Base-by-base conservation (phyloP, 2,797 vertebrate genomes). In the Gallinago nigripennis region DNA sequence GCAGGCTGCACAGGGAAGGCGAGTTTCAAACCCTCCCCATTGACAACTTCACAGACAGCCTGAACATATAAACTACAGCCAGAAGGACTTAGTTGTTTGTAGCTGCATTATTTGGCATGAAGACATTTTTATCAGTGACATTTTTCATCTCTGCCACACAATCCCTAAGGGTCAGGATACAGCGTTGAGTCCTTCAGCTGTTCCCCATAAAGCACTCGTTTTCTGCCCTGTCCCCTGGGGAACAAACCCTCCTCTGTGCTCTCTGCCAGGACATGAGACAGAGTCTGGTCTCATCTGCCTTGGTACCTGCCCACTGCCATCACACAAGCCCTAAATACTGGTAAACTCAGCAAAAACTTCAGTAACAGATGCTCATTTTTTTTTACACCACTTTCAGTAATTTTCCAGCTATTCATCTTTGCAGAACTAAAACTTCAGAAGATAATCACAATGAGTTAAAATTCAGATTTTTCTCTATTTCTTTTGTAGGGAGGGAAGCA, bases 371-470 rank as follows among this genome's bases (percentile, higher is more conserved):
- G 71, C 37, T 90, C 23, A 25, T 70, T 92, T 93, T 69, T 50
- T 46, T 56, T 82, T 20, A 58, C 33, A 19, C 51, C 65, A 64
- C 50, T 85, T 80, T 65, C 71, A 76, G 78, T 69, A 91, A 70
- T 84, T 80, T 94, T 86, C 46, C 41, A 79, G 48, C 77, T 84
- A 79, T 92, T 96, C 58, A 83, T 73, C 41, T 94, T 50, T 41
- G 39, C 66, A 86, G 61, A 43, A 79, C 86, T 70, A 33, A n/a
- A 16, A 25, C 33, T 3, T 45, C 21, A 16, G 19, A 81, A 84
- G 19, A 82, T 50, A 69, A 89, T 70, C 24, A 50, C 15, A 73
- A 61, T 3, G 31, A 88, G 53, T 41, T 77, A 66, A 93, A 86
- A 95, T 88, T 72, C 69, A 43, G 19, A 50, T 82, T 92, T 91